Conservation (phyloP, 2,797 vertebrate species). For the Enteromius paludinosus region DNA sequence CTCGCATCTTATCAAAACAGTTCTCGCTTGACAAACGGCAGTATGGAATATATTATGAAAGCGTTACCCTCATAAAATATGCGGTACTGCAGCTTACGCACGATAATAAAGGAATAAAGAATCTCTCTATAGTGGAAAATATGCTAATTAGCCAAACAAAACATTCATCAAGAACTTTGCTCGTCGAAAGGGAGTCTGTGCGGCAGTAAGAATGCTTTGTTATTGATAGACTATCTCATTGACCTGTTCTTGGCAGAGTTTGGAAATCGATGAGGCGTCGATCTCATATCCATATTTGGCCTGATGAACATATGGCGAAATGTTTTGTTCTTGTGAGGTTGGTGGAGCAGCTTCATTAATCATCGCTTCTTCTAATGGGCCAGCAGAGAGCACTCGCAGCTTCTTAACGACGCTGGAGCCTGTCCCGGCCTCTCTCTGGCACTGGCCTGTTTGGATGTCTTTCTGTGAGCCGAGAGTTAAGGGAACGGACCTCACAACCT, state of each 20-base stretch:
- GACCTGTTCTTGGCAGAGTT: constrained; percentile 29
- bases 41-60: constrained; percentile 43
- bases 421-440: constrained; percentile 66
- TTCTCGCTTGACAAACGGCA: constrained; percentile 37
- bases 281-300: constrained; percentile 20
- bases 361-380: constrained; percentile 45
- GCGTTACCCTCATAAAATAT: constrained; percentile 35
- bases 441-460: constrained; percentile 33
- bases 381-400: constrained; percentile 39
- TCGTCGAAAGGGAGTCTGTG: not conserved
- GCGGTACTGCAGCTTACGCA: not conserved
- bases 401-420: constrained; percentile 71
- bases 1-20: constrained; percentile 46
- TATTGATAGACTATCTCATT: constrained; percentile 32
- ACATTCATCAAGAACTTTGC: constrained; percentile 39
- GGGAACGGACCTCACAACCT: constrained; percentile 47
- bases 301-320: constrained; percentile 40
- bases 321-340: constrained; percentile 43
- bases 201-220: not conserved
- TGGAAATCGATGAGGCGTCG: constrained; percentile 36
- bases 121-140: constrained; percentile 35
- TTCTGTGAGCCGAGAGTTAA: constrained; percentile 3
- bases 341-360: constrained; percentile 38
- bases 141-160: constrained; percentile 45
- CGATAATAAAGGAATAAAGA: constrained; percentile 39